Evolutionary conservation across 2,113 vertebrate species (phyloP).

Genomic region (Perca flavescens): DNA sequence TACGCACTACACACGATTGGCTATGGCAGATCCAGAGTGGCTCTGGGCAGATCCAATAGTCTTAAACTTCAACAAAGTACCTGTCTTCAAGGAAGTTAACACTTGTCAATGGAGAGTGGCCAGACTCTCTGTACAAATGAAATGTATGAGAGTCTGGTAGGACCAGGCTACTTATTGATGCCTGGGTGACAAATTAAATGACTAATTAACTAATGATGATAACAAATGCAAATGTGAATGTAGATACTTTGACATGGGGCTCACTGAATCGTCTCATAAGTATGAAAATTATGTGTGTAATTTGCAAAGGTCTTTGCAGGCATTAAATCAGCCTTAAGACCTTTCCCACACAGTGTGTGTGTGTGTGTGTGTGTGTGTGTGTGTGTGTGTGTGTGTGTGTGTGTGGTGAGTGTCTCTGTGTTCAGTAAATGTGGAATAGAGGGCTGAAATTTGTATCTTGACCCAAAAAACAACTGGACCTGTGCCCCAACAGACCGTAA

Average conservation of each 20-base stretch:
- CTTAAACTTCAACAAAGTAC: no score
- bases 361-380: no score
- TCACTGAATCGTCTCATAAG: neutral
- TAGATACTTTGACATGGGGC: neutral
- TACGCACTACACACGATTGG: no score
- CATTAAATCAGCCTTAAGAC: neutral
- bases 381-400: neutral
- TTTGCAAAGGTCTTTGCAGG: neutral
- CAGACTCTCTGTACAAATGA: no score
- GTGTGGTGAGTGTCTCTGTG: neutral
- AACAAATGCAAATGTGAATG: no score
- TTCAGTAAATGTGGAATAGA: neutral
- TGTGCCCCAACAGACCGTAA: neutral
- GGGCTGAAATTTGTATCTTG: neutral
- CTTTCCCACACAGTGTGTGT: neutral
- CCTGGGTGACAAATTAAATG: neutral
- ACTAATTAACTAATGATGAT: neutral
- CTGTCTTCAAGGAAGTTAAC: no score
- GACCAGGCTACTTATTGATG: neutral
- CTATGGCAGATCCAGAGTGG: no score
- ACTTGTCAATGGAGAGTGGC: no score
- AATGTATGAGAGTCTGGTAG: no score
- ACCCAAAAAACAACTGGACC: neutral
- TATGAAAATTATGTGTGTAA: neutral
- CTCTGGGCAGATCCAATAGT: no score